A percentile compares a stretch with the other conserved stretches of the same genome.
These are phyloP conservation scores for Oncorhynchus tshawytscha DNA, from an alignment of 2,113 vertebrate species.

Conservation along the genomic window DNA sequence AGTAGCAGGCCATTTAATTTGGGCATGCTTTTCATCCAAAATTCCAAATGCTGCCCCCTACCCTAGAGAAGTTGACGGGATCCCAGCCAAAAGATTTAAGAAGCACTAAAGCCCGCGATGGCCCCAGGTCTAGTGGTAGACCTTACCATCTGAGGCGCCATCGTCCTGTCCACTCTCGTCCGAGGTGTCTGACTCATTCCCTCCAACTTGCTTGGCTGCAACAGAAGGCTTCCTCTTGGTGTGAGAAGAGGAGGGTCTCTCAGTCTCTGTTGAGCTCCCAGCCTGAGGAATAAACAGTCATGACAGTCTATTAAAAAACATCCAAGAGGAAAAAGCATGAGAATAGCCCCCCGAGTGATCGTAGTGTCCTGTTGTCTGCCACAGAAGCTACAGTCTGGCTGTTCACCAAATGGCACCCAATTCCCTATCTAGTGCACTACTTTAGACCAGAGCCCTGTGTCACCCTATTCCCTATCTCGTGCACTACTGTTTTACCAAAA, in stretches of 20 bases:
- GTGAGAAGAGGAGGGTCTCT: constrained; percentile 82
- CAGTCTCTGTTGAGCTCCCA: constrained; percentile 85
- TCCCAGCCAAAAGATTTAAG: neutral
- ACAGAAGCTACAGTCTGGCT: neutral
- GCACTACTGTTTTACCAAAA: neutral
- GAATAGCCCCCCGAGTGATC: neutral
- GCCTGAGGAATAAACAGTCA: constrained; percentile 67
- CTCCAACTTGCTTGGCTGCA: constrained; percentile 84
- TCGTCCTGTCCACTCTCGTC: constrained; percentile 81
- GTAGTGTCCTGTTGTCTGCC: too few species aligned
- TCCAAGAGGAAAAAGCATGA: neutral
- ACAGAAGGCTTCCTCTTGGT: constrained; percentile 78
- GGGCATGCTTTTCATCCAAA: too few species aligned
- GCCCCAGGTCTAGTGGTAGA: constrained; percentile 87
- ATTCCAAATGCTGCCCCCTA: too few species aligned
- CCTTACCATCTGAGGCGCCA: constrained; percentile 77
- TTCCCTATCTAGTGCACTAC: neutral
- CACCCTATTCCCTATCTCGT: too few species aligned
- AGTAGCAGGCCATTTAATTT: too few species aligned
- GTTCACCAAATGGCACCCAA: neutral
- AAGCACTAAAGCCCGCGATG: neutral
- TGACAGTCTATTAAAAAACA: too few species aligned
- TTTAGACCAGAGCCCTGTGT: too few species aligned
- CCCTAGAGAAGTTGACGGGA: too few species aligned
- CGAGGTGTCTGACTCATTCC: constrained; percentile 79